Conservation (phyloP, 2,888 invertebrate species). For the Agrotis exclamationis region DNA sequence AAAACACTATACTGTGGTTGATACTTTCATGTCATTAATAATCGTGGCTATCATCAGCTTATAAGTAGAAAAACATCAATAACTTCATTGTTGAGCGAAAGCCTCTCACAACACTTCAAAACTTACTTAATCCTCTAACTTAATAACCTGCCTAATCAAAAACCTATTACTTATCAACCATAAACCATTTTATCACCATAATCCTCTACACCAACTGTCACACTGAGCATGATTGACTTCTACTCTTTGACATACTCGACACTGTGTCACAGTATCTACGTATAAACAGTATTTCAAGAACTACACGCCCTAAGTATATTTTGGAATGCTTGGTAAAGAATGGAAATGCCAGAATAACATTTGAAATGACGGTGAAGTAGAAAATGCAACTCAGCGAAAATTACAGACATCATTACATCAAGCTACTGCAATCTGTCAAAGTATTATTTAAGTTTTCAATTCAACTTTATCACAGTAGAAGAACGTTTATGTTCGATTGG, state of each 20-base stretch:
- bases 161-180: slow-evolving; percentile 16
- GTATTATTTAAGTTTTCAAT: too few species aligned
- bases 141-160: slow-evolving; percentile 30
- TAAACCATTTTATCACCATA: slow-evolving; percentile 34
- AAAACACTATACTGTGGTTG: background rate
- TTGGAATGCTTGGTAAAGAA: background rate
- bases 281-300: slow-evolving; percentile 4
- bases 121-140: background rate
- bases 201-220: slow-evolving; percentile 27
- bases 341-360: too few species aligned
- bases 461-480: background rate
- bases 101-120: background rate
- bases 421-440: too few species aligned
- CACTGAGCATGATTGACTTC: slow-evolving; percentile 32
- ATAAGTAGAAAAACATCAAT: background rate
- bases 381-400: too few species aligned
- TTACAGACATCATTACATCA: too few species aligned
- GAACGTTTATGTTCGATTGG: too few species aligned
- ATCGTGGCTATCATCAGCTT: background rate
- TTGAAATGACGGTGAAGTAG: background rate
- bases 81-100: background rate
- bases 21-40: background rate
- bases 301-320: background rate
- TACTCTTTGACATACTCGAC: slow-evolving; percentile 27
- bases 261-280: background rate